Evolutionary conservation across 2,113 vertebrate species (phyloP).

Genomic region (Syngnathus floridae): DNA sequence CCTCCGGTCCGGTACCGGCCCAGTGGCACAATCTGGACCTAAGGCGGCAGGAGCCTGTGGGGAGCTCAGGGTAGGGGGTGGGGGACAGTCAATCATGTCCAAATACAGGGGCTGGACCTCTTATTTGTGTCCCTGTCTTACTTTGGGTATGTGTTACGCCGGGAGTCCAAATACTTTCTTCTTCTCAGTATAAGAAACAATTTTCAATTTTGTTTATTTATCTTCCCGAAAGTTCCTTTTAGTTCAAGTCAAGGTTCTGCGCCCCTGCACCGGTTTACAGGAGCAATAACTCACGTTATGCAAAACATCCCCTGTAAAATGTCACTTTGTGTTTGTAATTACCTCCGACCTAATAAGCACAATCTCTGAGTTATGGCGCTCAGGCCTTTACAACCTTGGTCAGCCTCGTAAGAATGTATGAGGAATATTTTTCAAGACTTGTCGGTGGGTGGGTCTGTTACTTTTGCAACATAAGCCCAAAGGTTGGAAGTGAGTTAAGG

Average conservation of each 20-base stretch:
- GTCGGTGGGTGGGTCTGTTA: conserved; percentile 41
- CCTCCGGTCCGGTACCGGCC: conserved; percentile 72
- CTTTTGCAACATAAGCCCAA: background rate
- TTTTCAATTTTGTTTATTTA: conserved; percentile 57
- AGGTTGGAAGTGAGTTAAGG: conserved; percentile 19
- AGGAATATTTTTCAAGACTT: conserved; percentile 36
- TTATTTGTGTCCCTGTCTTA: conserved; percentile 51
- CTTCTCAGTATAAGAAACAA: too few relatives aligned
- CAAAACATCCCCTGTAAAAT: conserved; percentile 87
- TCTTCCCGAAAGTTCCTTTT: conserved; percentile 42
- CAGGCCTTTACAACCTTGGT: conserved; percentile 54
- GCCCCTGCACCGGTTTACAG: conserved; percentile 69
- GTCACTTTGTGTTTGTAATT: conserved; percentile 83
- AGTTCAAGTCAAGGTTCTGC: conserved; percentile 68
- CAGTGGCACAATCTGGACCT: conserved; percentile 74
- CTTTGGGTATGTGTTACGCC: conserved; percentile 49
- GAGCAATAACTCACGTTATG: conserved; percentile 78
- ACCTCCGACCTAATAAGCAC: conserved; percentile 82
- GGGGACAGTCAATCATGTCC: conserved; percentile 68
- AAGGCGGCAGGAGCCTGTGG: conserved; percentile 44
- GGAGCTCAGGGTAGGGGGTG: conserved; percentile 38
- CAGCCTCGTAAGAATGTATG: background rate
- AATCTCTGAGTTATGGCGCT: conserved; percentile 72
- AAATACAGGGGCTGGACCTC: conserved; percentile 64
- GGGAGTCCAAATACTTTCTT: too few relatives aligned